phyloP scores from a whole-genome alignment of 2,888 invertebrate species.

The Leistus spinibarbis region DNA sequence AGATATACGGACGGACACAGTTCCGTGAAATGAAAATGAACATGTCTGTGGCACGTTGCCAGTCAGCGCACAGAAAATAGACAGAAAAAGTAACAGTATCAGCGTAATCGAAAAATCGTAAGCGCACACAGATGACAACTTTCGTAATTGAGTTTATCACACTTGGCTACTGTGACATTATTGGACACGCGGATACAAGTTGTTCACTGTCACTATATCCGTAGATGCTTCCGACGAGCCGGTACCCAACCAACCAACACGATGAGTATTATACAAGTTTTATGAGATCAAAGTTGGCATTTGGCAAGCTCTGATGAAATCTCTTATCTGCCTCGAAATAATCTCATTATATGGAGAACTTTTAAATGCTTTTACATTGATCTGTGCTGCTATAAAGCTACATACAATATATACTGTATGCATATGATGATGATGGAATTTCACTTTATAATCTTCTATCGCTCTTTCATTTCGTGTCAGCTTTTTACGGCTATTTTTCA shows the following conservation, averaged over 20 bases:
- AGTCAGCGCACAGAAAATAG: background rate
- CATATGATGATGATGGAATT: too few relatives aligned
- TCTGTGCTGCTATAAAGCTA: too few relatives aligned
- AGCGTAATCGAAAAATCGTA: slow-evolving; percentile 36
- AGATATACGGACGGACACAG: background rate
- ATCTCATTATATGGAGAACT: slow-evolving; percentile 23
- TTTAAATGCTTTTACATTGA: slow-evolving; percentile 15
- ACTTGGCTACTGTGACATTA: slow-evolving; percentile 33
- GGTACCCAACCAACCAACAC: background rate
- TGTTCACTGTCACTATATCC: background rate
- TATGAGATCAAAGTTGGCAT: slow-evolving; percentile 26
- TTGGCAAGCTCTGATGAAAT: slow-evolving; percentile 20
- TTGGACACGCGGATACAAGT: slow-evolving; percentile 33
- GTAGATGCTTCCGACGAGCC: too few relatives aligned
- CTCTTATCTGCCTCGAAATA: slow-evolving; percentile 29
- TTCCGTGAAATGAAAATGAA: background rate
- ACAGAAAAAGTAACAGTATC: slow-evolving; percentile 17
- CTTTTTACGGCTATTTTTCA: background rate
- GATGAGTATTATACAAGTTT: slow-evolving; percentile 19
- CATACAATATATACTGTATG: too few relatives aligned
- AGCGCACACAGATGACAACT: slow-evolving; percentile 22
- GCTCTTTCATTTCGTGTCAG: background rate
- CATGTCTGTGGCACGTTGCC: background rate
- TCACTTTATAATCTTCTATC: too few relatives aligned
- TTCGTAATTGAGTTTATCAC: slow-evolving; percentile 36